A percentile compares a stretch with the other conserved stretches of the same genome.
Conservation (phyloP, 2,888 invertebrate genomes). For the Ophion ellenae region DNA sequence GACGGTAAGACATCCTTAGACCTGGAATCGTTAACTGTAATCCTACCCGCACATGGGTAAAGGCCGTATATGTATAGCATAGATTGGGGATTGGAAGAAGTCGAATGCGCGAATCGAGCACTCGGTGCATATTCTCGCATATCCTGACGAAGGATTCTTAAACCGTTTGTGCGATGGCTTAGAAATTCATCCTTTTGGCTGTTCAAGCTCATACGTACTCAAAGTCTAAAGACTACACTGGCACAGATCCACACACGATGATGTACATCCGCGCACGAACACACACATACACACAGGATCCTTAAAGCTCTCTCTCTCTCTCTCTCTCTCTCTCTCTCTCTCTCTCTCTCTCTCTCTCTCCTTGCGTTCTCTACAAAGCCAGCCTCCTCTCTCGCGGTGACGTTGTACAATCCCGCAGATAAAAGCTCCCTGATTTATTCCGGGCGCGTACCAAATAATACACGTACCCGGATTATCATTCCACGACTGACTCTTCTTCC, state of each 20-base stretch:
- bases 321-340: neutral
- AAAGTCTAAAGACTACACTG: constrained; percentile 31
- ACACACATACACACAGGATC: neutral
- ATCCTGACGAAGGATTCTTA: constrained; percentile 59
- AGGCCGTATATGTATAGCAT: neutral
- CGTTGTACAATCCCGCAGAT: constrained; percentile 57
- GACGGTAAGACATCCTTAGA: constrained; percentile 45
- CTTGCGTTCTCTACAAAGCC: constrained; percentile 17
- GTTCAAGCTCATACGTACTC: constrained; percentile 15
- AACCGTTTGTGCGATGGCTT: constrained; percentile 38
- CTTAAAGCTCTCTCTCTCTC: constrained; percentile 10
- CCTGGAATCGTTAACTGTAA: constrained; percentile 34
- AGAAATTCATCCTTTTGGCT: constrained; percentile 53
- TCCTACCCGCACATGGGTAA: constrained; percentile 36
- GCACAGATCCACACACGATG: neutral
- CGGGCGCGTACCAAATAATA: constrained; percentile 63
- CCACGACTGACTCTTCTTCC: constrained; percentile 46
- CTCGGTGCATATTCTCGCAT: constrained; percentile 40
- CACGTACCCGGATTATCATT: constrained; percentile 71
- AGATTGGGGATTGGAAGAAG: neutral
- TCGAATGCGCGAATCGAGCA: constrained; percentile 42
- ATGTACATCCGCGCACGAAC: neutral
- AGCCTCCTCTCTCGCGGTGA: constrained; percentile 19
- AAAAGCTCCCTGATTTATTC: constrained; percentile 69
- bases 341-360: constrained; percentile 1